These are phyloP conservation scores for Datnioides undecimradiatus DNA, from an alignment of 2,113 vertebrate genomes.

Conservation along the genomic window DNA sequence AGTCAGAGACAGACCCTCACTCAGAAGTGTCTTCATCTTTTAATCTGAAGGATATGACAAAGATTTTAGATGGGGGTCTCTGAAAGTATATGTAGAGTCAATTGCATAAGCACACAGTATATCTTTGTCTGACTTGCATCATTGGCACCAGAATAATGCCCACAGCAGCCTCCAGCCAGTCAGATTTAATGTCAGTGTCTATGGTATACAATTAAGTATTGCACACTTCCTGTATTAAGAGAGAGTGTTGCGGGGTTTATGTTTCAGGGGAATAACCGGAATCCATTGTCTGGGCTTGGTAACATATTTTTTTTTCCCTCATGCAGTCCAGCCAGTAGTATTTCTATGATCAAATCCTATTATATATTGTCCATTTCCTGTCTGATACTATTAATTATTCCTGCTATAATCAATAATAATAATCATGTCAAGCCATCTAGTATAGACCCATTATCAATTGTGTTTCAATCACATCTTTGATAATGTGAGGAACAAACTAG, in stretches of 20 bases:
- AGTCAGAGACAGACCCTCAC: background rate
- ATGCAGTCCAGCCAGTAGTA: background rate
- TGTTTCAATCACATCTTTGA: background rate
- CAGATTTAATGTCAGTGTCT: background rate
- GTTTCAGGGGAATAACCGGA: constrained; percentile 1
- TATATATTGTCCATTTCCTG: background rate
- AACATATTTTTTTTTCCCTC: background rate
- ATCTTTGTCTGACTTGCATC: background rate
- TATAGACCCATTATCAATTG: background rate
- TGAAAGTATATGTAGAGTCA: background rate
- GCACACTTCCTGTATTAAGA: background rate
- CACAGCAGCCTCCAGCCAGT: background rate
- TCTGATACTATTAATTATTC: background rate
- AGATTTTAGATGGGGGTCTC: background rate
- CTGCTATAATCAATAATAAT: background rate
- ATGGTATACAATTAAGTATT: background rate
- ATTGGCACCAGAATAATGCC: background rate
- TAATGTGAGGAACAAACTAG: background rate
- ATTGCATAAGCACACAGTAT: background rate
- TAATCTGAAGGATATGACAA: background rate
- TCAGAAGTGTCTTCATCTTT: background rate
- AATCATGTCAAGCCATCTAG: background rate
- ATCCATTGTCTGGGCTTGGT: background rate
- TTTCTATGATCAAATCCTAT: background rate
- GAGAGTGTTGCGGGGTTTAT: background rate